Percentiles rank a stretch among this genome's conserved stretches.
phyloP scores from a whole-genome alignment of 2,113 vertebrate species.

The Forbesichthys papilliferus region DNA sequence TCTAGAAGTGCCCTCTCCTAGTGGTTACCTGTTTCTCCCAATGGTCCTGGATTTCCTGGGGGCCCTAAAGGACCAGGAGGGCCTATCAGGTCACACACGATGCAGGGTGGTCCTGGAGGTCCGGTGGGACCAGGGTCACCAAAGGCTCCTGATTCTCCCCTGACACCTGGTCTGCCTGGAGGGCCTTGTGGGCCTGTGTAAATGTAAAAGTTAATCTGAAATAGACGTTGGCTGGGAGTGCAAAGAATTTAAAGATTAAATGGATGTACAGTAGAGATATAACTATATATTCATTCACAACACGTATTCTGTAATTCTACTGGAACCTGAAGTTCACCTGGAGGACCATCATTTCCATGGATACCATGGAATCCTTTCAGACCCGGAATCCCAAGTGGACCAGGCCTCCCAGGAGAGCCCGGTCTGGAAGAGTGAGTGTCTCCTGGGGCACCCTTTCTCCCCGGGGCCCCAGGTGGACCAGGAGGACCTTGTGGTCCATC shows the following conservation, averaged over 20 bases:
- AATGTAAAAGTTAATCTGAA: neutral
- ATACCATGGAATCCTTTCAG: conserved; percentile 36
- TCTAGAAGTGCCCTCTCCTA: neutral
- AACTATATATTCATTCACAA: too few relatives aligned
- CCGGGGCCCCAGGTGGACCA: conserved; percentile 46
- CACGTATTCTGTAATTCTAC: neutral
- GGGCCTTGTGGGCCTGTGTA: conserved; percentile 48
- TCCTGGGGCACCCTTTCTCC: conserved; percentile 52
- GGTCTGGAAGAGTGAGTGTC: conserved; percentile 20
- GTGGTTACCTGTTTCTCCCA: conserved; percentile 41
- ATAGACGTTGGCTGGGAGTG: too few relatives aligned
- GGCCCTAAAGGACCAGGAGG: conserved; percentile 29
- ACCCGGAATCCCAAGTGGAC: conserved; percentile 36
- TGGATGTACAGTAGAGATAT: too few relatives aligned
- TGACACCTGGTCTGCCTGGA: conserved; percentile 37
- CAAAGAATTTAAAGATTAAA: too few relatives aligned
- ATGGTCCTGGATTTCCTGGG: conserved; percentile 45
- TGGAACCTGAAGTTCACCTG: conserved; percentile 32
- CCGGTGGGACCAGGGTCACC: conserved; percentile 56
- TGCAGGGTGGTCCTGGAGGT: conserved; percentile 40
- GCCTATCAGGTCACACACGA: conserved; percentile 16
- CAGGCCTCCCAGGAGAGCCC: conserved; percentile 44
- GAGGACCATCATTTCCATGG: conserved; percentile 48
- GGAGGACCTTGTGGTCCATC: conserved; percentile 47
- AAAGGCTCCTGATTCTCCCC: conserved; percentile 43